Conservation (phyloP, 2,113 vertebrate genomes). For the Solea senegalensis region DNA sequence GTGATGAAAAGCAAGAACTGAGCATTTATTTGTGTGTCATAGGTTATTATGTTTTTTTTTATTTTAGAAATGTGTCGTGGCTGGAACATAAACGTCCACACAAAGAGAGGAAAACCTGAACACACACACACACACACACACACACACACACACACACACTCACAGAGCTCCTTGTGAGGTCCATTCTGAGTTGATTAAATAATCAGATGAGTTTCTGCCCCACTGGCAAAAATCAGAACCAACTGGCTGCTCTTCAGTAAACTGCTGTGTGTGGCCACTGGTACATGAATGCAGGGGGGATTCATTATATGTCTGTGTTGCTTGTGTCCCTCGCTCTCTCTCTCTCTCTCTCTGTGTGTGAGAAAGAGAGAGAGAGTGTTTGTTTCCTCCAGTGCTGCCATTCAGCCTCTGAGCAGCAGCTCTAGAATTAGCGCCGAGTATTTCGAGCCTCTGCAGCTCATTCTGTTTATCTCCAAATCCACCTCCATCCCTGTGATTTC, state of each 20-base stretch:
- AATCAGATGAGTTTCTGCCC: conserved; percentile 62
- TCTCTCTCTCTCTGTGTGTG: conserved; percentile 8
- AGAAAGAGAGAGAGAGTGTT: background rate
- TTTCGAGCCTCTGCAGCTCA: conserved; percentile 47
- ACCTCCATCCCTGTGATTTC: conserved; percentile 32
- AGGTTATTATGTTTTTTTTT: conserved; percentile 34
- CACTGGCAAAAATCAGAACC: conserved; percentile 59
- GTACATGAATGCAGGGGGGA: too few species aligned
- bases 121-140: too few species aligned
- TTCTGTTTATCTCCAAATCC: conserved; percentile 44
- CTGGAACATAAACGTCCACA: background rate
- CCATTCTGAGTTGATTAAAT: conserved; percentile 62
- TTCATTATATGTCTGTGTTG: conserved; percentile 1
- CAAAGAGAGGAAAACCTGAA: background rate
- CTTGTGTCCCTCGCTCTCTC: conserved; percentile 4
- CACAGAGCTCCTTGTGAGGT: conserved; percentile 38
- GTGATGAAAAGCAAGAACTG: conserved; percentile 32
- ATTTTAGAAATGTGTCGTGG: background rate
- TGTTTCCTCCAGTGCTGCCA: conserved; percentile 23
- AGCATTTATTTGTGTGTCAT: conserved; percentile 32
- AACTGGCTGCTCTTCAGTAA: conserved; percentile 23
- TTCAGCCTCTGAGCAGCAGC: conserved; percentile 33
- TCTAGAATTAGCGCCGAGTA: conserved; percentile 42
- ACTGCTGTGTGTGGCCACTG: background rate
- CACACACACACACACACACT: background rate